These are phyloP conservation scores for Odocoileus virginianus DNA, from an alignment of 2,113 vertebrate genomes.

Conservation along the genomic window DNA sequence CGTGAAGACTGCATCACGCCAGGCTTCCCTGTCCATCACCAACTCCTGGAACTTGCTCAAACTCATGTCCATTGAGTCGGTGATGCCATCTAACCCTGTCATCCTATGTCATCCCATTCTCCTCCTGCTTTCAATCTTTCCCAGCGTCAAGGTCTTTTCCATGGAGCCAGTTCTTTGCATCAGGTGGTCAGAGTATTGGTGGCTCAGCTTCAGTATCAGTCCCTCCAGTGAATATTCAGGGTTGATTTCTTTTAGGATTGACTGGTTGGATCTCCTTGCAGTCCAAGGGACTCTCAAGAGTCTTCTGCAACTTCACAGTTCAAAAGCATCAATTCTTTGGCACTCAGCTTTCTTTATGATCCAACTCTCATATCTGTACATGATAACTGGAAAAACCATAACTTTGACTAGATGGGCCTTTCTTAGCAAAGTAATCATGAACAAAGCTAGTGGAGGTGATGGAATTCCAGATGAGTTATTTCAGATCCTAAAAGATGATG, in stretches of 20 bases:
- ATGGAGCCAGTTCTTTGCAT: background rate
- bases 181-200: background rate
- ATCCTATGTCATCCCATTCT: background rate
- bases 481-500: background rate
- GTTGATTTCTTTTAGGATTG: background rate
- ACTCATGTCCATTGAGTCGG: background rate
- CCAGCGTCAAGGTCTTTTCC: background rate
- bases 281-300: background rate
- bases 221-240: background rate
- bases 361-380: background rate
- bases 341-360: background rate
- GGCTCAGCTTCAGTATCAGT: background rate
- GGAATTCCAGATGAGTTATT: background rate
- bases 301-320: background rate
- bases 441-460: background rate
- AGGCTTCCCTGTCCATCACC: background rate
- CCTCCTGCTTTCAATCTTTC: background rate
- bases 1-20: accelerated
- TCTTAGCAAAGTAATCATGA: background rate
- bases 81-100: background rate
- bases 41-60: background rate
- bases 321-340: background rate
- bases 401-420: background rate
- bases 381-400: background rate
- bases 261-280: background rate